These are phyloP conservation scores for Holcopasites calliopsidis DNA, from an alignment of 1,140 invertebrate species.

Conservation along the genomic window DNA sequence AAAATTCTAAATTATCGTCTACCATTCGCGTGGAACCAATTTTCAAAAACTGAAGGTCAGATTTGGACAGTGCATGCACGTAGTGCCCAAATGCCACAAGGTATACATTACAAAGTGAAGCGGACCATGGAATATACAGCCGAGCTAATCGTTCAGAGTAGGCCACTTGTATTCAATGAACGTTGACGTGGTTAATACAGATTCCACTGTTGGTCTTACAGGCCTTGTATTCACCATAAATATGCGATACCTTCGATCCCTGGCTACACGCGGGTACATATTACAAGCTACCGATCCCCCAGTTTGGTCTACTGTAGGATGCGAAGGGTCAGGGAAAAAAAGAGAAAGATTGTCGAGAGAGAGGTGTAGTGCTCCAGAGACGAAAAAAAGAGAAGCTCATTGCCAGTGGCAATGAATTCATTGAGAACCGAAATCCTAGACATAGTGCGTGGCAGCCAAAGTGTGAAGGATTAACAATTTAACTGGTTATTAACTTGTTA, in stretches of 20 bases:
- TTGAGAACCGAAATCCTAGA: slow-evolving; percentile 15
- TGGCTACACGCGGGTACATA: not conserved
- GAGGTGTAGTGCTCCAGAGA: not conserved
- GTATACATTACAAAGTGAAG: too few species aligned
- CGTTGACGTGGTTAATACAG: slow-evolving; percentile 34
- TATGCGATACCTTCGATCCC: slow-evolving; percentile 17
- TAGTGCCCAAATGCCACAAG: too few species aligned
- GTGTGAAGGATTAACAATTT: slow-evolving; percentile 8
- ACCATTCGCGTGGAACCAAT: too few species aligned
- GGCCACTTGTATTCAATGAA: slow-evolving; percentile 31
- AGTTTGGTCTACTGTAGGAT: too few species aligned
- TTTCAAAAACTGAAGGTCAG: too few species aligned
- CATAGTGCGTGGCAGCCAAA: not conserved
- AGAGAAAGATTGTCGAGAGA: not conserved
- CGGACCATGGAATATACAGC: not conserved
- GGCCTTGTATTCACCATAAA: slow-evolving; percentile 19
- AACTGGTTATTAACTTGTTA: too few species aligned
- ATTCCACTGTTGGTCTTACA: not conserved
- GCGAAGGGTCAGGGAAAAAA: too few species aligned
- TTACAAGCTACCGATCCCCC: slow-evolving; percentile 5
- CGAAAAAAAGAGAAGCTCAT: not conserved
- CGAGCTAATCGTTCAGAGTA: slow-evolving; percentile 14
- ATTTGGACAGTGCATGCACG: too few species aligned
- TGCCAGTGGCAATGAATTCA: slow-evolving; percentile 26
- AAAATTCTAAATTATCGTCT: too few species aligned